These are phyloP conservation scores for Drosophila grimshawi DNA, from an alignment of 1,140 invertebrate genomes.

Conservation along the genomic window DNA sequence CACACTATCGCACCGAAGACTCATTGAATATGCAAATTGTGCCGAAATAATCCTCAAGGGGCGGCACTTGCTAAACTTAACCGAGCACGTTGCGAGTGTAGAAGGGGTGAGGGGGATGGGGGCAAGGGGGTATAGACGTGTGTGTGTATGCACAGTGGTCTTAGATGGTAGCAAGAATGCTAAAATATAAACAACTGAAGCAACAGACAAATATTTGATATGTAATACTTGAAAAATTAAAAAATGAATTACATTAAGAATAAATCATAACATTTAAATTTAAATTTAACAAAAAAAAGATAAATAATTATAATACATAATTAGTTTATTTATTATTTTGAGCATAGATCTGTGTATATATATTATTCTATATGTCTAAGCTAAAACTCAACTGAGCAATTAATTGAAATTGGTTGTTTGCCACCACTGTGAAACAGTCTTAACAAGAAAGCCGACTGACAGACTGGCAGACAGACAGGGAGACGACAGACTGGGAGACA, in stretches of 20 bases:
- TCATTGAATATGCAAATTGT: constrained; percentile 83
- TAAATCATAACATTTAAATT: too few species aligned
- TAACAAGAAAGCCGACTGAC: constrained; percentile 26
- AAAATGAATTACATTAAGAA: too few species aligned
- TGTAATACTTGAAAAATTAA: too few species aligned
- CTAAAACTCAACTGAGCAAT: too few species aligned
- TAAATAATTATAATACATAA: too few species aligned
- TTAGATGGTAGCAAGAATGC: neutral
- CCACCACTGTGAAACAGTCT: constrained; percentile 28
- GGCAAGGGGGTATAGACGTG: neutral
- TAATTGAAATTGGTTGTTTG: too few species aligned
- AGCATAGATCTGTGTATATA: too few species aligned
- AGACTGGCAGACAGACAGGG: constrained; percentile 11
- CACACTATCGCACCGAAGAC: constrained; percentile 48
- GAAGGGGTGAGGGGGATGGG: neutral
- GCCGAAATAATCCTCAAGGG: constrained; percentile 65
- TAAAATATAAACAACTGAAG: too few species aligned
- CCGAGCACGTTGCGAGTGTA: constrained; percentile 1
- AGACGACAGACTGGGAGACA: constrained; percentile 13
- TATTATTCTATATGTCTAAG: too few species aligned
- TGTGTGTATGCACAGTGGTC: neutral
- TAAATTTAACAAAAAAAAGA: too few species aligned
- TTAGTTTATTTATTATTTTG: too few species aligned
- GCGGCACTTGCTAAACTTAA: constrained; percentile 40
- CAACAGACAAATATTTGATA: too few species aligned